A percentile compares a stretch with the other conserved stretches of the same genome.
Conservation (phyloP, 2,888 invertebrate species). For the Cistogaster globosa region DNA sequence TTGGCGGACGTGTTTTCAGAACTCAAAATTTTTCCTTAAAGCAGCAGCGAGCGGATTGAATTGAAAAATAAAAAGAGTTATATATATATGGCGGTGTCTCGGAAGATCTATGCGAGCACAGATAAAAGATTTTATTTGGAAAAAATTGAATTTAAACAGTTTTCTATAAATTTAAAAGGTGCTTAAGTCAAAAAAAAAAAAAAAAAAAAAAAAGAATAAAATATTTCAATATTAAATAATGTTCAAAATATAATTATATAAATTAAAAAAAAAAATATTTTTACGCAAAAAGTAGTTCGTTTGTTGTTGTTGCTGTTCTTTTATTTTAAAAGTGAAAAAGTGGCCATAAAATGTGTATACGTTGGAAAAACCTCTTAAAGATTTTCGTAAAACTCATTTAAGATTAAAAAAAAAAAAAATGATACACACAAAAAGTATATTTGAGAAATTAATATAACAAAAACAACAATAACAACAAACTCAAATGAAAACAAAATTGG, state of each 20-base stretch:
- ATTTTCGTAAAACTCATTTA: constrained; percentile 57
- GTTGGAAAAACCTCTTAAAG: constrained; percentile 59
- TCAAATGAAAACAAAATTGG: constrained; percentile 52
- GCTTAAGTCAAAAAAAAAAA: neutral
- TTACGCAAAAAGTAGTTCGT: constrained; percentile 45
- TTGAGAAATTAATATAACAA: constrained; percentile 26
- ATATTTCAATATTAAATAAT: neutral
- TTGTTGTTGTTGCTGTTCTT: constrained; percentile 27
- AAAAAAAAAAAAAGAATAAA: no score
- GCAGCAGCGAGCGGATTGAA: constrained; percentile 64
- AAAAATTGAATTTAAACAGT: constrained; percentile 1
- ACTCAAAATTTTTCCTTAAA: constrained; percentile 40
- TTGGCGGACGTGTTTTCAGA: constrained; percentile 66
- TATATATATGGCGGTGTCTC: constrained; percentile 42
- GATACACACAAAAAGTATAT: constrained; percentile 53
- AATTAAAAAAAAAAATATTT: constrained; percentile 42
- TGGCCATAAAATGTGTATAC: constrained; percentile 70
- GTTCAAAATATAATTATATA: constrained; percentile 30
- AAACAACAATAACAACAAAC: constrained; percentile 40
- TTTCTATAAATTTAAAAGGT: constrained; percentile 24
- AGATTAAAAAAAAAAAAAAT: constrained; percentile 46
- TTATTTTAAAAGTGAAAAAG: constrained; percentile 55
- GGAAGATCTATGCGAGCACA: constrained; percentile 6
- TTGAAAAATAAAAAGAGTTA: constrained; percentile 15
- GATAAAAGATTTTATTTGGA: constrained; percentile 24